Evolutionary conservation across 2,888 invertebrate species (phyloP).

Genomic region (Scotopteryx bipunctaria): DNA sequence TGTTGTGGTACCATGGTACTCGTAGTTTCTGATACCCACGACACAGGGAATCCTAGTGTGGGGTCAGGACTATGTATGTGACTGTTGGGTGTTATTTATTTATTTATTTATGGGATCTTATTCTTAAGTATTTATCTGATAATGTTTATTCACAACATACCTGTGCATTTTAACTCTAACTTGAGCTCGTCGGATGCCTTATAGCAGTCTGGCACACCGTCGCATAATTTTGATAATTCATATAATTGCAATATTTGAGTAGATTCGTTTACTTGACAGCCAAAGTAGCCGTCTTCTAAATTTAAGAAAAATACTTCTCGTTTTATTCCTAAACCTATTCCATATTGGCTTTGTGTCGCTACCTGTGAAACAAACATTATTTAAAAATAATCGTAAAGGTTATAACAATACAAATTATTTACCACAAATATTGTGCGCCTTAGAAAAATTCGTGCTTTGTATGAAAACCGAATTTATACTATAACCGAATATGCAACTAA

Average conservation of each 20-base stretch:
- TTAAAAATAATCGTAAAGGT: conserved; percentile 3
- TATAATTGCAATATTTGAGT: conserved; percentile 97
- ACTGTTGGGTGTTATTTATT: too few species aligned
- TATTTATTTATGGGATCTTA: too few species aligned
- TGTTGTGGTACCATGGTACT: too few species aligned
- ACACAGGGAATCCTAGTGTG: too few species aligned
- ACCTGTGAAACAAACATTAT: conserved; percentile 77
- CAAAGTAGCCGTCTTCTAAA: conserved; percentile 98
- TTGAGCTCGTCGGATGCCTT: conserved; percentile 95
- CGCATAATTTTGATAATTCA: conserved; percentile 97
- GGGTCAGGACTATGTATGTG: too few species aligned
- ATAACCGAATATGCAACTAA: too few species aligned
- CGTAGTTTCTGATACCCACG: too few species aligned
- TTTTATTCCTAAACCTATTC: conserved; percentile 92
- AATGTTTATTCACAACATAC: too few species aligned
- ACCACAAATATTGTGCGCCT: too few species aligned
- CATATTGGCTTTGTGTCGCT: conserved; percentile 90
- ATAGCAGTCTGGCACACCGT: conserved; percentile 94
- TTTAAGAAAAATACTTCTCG: conserved; percentile 98
- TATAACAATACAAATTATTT: neutral
- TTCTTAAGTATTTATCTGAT: too few species aligned
- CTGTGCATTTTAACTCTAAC: conserved; percentile 96
- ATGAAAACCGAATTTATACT: too few species aligned
- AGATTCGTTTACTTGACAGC: conserved; percentile 98
- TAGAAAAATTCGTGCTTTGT: too few species aligned